These are phyloP conservation scores for Phortica variegata DNA, from an alignment of 1,140 invertebrate species.

Conservation along the genomic window DNA sequence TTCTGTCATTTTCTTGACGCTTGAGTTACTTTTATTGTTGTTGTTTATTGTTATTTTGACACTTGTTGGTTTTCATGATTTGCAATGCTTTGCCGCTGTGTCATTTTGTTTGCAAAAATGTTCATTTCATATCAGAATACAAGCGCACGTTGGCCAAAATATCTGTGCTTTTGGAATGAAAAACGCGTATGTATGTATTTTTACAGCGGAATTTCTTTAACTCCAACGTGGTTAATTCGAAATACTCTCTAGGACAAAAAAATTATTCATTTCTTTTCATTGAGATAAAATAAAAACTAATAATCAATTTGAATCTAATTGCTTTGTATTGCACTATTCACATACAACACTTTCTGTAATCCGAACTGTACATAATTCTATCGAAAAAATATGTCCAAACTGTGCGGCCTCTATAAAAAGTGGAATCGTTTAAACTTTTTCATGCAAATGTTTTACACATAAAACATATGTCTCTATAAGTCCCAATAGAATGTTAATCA, in stretches of 20 bases:
- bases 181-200: not conserved
- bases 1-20: constrained; percentile 12
- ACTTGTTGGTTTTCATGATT: not conserved
- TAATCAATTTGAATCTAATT: not conserved
- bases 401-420: not conserved
- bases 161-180: not conserved
- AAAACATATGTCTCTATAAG: too few relatives aligned
- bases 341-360: not conserved
- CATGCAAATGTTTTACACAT: constrained; percentile 26
- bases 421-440: not conserved
- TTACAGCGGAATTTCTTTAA: too few relatives aligned
- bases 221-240: too few relatives aligned
- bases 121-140: too few relatives aligned
- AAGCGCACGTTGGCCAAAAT: constrained; percentile 6
- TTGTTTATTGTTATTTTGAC: constrained; percentile 11
- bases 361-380: not conserved
- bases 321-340: not conserved
- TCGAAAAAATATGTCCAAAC: not conserved
- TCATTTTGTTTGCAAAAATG: too few relatives aligned
- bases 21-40: not conserved
- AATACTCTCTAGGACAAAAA: too few relatives aligned
- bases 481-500: too few relatives aligned
- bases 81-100: too few relatives aligned
- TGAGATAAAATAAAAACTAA: not conserved
- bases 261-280: too few relatives aligned